A percentile compares a stretch with the other conserved stretches of the same genome.
These are phyloP conservation scores for Nomada flava DNA, from an alignment of 2,888 invertebrate species.

Conservation along the genomic window DNA sequence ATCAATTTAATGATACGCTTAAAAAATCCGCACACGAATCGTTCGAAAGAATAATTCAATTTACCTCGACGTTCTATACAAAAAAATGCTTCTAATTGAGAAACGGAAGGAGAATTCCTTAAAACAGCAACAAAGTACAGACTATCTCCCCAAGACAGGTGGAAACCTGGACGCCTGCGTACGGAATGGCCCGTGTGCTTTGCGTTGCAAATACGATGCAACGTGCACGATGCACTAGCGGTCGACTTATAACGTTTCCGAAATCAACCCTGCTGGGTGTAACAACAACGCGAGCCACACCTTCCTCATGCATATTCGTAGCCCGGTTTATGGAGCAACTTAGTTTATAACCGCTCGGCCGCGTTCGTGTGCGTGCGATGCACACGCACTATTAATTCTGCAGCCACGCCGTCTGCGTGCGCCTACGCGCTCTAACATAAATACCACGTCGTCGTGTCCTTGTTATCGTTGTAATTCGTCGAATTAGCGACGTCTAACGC, in stretches of 20 bases:
- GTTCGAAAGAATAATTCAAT: background rate
- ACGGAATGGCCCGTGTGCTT: slow-evolving; percentile 57
- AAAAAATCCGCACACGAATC: background rate
- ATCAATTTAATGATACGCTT: too few relatives aligned
- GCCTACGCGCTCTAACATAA: slow-evolving; percentile 44
- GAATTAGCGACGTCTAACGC: slow-evolving; percentile 46
- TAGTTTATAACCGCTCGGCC: slow-evolving; percentile 69
- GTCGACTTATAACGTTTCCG: slow-evolving; percentile 78
- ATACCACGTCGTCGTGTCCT: slow-evolving; percentile 29
- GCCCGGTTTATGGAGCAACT: slow-evolving; percentile 71
- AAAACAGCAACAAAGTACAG: slow-evolving; percentile 54
- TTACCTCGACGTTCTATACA: background rate
- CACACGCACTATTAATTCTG: slow-evolving; percentile 77
- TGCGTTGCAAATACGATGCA: slow-evolving; percentile 79
- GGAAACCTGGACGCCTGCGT: slow-evolving; percentile 23
- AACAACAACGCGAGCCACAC: slow-evolving; percentile 74
- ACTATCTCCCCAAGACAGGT: slow-evolving; percentile 46
- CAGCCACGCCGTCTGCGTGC: slow-evolving; percentile 41
- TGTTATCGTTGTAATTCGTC: slow-evolving; percentile 47
- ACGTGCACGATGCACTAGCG: slow-evolving; percentile 73
- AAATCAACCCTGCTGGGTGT: slow-evolving; percentile 74
- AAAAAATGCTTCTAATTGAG: background rate
- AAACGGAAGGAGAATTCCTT: slow-evolving; percentile 34
- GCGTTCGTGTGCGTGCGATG: slow-evolving; percentile 53
- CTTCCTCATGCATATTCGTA: slow-evolving; percentile 81